Evolutionary conservation across 2,888 invertebrate species (phyloP).

Genomic region (Cosmia trapezina): DNA sequence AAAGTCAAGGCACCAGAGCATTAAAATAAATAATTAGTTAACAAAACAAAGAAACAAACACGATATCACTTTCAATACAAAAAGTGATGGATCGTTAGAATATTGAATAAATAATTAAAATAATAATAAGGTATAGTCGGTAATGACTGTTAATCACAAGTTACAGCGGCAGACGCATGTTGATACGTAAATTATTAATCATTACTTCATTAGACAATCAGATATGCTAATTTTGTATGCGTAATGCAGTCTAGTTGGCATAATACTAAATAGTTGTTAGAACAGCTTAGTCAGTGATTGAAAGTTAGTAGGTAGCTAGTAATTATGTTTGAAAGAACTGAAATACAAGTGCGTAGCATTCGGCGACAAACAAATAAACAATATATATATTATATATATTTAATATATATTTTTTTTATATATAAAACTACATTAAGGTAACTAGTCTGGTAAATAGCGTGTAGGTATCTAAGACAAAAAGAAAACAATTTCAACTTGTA

Average conservation of each 20-base stretch:
- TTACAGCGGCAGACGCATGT: conserved; percentile 65
- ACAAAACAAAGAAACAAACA: conserved; percentile 22
- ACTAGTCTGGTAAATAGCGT: background rate
- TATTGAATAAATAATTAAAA: conserved; percentile 55
- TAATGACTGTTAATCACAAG: conserved; percentile 67
- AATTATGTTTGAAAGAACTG: background rate
- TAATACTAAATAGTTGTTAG: conserved; percentile 15
- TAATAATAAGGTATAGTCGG: conserved; percentile 44
- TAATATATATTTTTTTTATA: too few relatives aligned
- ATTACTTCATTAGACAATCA: conserved; percentile 67
- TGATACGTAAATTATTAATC: conserved; percentile 64
- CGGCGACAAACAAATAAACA: background rate
- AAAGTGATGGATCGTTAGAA: conserved; percentile 43
- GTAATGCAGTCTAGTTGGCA: conserved; percentile 34
- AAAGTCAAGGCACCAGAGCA: background rate
- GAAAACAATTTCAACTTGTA: too few relatives aligned
- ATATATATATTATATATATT: too few relatives aligned
- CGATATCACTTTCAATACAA: conserved; percentile 53
- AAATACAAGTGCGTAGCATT: too few relatives aligned
- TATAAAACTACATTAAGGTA: too few relatives aligned
- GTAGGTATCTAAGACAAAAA: background rate
- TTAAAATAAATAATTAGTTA: conserved; percentile 33
- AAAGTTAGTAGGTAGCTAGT: background rate
- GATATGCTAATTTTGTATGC: conserved; percentile 51
- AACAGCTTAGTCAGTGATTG: background rate